Evolutionary conservation across 2,797 vertebrate genomes (phyloP).

Genomic region (Rhadinocentrus ornatus): DNA sequence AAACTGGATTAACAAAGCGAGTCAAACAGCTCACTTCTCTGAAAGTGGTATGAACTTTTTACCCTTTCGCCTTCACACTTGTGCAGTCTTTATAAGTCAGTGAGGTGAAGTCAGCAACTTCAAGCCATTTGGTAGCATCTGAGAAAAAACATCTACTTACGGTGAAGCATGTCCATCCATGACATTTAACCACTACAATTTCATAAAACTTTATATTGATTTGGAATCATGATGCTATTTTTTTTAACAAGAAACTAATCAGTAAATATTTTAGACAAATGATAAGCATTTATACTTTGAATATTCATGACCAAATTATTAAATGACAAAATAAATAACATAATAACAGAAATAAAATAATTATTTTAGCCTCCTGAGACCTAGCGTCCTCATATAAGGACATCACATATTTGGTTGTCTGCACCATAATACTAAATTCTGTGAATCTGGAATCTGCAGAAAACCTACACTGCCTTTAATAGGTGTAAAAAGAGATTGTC

Average conservation of each 20-base stretch:
- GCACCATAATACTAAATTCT: no score
- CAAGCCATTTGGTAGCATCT: constrained; percentile 7
- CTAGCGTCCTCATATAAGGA: no score
- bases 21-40: constrained; percentile 32
- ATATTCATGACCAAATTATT: no score
- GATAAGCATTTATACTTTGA: no score
- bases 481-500: no score
- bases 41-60: constrained; percentile 51
- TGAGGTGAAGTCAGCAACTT: constrained; percentile 23
- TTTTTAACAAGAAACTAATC: not conserved
- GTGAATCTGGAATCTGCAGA: no score
- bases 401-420: no score
- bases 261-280: no score
- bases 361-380: not conserved
- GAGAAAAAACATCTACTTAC: constrained; percentile 36
- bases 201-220: constrained; percentile 2
- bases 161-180: constrained; percentile 36
- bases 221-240: not conserved
- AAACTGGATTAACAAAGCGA: constrained; percentile 56
- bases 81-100: constrained; percentile 16
- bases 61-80: constrained; percentile 18
- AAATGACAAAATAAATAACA: not conserved
- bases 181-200: not conserved
- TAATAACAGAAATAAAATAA: not conserved
- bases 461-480: no score